Base-by-base conservation (phyloP, 2,797 vertebrate genomes). In the Oceanodroma leucorhoa region DNA sequence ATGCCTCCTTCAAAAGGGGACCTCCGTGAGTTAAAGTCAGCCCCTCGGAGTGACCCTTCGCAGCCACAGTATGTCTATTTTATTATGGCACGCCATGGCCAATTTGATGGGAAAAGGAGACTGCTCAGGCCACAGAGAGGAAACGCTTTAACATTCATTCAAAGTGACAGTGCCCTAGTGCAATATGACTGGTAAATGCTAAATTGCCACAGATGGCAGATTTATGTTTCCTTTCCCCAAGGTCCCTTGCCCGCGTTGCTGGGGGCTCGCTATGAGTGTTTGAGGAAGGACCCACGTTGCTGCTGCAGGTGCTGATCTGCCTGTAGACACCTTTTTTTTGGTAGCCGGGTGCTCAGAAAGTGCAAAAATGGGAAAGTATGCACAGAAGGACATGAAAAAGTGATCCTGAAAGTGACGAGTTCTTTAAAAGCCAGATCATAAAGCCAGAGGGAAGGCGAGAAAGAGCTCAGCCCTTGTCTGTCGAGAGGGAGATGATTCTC, bases 171-270 rank as follows among this genome's bases (percentile, higher is more conserved):
- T 72, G 45, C 70, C 53, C 38, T 7, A 6, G 71, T 58, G 27
- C 23, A 72, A 12, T 6, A 14, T 2, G 87, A 7, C 75, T 93
- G 91, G 86, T 85, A 48, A 78, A 90, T 29, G 82, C 45, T 92
- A 87, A 76, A 91, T 75, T 32, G 77, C 79, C 91, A 77, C 80
- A 92, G 79, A 94, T 88, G 89, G 93, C 43, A 78, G 83, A 54
- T 89, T 58, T 84, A 57, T 36, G 79, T 55, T 64, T 45, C 87
- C 58, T 77, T 45, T 87, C 75, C 78, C 76, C 55, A 38, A 40
- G 88, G 84, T 79, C 77, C 53, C 88, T 45, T 23, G 43, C 75
- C 61, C 64, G 73, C 8, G 13, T 54, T 58, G 76, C 54, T 34
- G 43, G 89, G 95, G 94, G 70, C 93, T 85, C 8, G 2, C 50